Base-by-base conservation (phyloP, 2,797 vertebrate species). In the Centropyge bicolor region DNA sequence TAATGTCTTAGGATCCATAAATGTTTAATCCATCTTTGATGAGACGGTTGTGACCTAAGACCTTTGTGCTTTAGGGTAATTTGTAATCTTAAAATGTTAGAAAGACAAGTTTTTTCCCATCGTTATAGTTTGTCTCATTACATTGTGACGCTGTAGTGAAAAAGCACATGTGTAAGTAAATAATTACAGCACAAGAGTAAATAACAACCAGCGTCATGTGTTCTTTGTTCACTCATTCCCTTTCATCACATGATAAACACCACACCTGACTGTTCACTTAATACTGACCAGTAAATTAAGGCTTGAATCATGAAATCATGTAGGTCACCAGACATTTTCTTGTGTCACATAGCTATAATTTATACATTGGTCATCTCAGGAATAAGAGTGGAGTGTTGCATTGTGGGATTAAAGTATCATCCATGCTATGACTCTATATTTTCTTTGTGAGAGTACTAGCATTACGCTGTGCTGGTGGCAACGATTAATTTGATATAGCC, bases 211-310 rank as follows among this genome's bases (percentile, higher is more conserved):
- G 11, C 12, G 5, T 40, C 35, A 14, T 61, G 62, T 75, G 36
- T 35, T 43, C 22, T 6, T 11, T 40, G 8, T 71, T 74, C 20
- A 12, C 68, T 55, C 57, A 35, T 69, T 71, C 40, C 49, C 40
- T 48, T 80, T 77, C 40, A 64, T 63, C 46, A 62, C 38, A 62
- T 63, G 59, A 66, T 20, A 41, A 16, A 57, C 45, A 62, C 27
- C 27, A 61, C 45, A 54, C 31, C 43, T 12, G 24, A 24, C 45
- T 19, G 20, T 78, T 78, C 10, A 16, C 19, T 36, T 16, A 59
- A 41, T 17, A 19, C 24, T 11, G 27, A 57, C 13, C 4, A 35
- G 41, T 57, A 22, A 63, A 45, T 57, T 17, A 57, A 4, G 20
- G 24, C 60, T 51, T 48, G 19, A 59, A 56, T 41, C 22, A 20